phyloP scores from a whole-genome alignment of 2,888 invertebrate species.

The Anodontia alba region DNA sequence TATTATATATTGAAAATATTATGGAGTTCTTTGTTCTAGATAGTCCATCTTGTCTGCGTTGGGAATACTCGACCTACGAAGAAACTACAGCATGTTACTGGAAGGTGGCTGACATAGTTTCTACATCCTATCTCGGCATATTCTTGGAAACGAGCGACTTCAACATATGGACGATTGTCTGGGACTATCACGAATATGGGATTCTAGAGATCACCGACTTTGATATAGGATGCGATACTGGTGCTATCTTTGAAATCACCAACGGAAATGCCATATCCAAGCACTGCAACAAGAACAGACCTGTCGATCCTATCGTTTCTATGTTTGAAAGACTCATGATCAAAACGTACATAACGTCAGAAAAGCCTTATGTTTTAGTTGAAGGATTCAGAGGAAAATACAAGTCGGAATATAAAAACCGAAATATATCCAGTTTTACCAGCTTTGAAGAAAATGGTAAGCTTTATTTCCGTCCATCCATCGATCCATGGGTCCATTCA shows the following conservation, averaged over 20 bases:
- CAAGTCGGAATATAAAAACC: not conserved
- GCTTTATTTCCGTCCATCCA: too few relatives aligned
- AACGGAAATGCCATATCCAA: not conserved
- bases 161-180: not conserved
- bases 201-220: not conserved
- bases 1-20: too few relatives aligned
- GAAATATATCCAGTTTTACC: not conserved
- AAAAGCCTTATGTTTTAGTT: not conserved
- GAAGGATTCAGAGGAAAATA: not conserved
- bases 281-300: not conserved
- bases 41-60: too few relatives aligned
- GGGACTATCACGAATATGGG: not conserved
- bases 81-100: not conserved
- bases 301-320: not conserved
- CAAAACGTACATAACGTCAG: not conserved
- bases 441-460: not conserved
- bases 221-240: not conserved
- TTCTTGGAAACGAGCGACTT: not conserved
- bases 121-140: not conserved
- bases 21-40: too few relatives aligned
- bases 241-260: not conserved
- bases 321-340: not conserved
- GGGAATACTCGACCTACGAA: too few relatives aligned
- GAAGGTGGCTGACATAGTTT: not conserved
- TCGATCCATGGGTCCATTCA: too few relatives aligned